phyloP scores from a whole-genome alignment of 2,797 vertebrate species.

The Micromesistius poutassou region DNA sequence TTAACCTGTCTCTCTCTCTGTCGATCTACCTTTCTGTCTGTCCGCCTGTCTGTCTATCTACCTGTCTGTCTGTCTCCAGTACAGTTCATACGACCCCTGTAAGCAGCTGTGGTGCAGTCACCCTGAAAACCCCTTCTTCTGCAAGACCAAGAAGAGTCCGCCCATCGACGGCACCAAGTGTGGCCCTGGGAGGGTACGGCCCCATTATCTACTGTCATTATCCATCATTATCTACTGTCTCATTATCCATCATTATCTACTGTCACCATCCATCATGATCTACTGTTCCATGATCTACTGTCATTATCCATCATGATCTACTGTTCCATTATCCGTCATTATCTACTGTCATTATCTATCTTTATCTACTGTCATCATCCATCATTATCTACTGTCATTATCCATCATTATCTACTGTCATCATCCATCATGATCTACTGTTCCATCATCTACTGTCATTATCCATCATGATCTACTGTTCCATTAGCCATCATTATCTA shows the following conservation, averaged over 20 bases:
- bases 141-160: constrained; percentile 95
- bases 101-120: constrained; percentile 97
- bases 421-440: neutral
- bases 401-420: neutral
- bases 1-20: neutral
- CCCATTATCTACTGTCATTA: neutral
- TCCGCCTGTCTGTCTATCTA: neutral
- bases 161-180: constrained; percentile 93
- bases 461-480: neutral
- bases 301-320: neutral
- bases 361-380: neutral
- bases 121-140: constrained; percentile 92
- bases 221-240: neutral
- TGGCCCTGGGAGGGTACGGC: constrained; percentile 86
- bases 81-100: constrained; percentile 88
- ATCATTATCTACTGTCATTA: neutral
- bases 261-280: neutral
- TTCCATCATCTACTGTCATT: neutral
- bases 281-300: neutral
- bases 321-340: too few species aligned
- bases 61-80: constrained; percentile 72
- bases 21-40: neutral
- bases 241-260: neutral
- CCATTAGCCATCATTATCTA: neutral
- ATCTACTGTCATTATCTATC: too few species aligned